A percentile compares a stretch with the other conserved stretches of the same genome.
Conservation (phyloP, 2,113 vertebrate genomes). For the Campylomormyrus tamandua region DNA sequence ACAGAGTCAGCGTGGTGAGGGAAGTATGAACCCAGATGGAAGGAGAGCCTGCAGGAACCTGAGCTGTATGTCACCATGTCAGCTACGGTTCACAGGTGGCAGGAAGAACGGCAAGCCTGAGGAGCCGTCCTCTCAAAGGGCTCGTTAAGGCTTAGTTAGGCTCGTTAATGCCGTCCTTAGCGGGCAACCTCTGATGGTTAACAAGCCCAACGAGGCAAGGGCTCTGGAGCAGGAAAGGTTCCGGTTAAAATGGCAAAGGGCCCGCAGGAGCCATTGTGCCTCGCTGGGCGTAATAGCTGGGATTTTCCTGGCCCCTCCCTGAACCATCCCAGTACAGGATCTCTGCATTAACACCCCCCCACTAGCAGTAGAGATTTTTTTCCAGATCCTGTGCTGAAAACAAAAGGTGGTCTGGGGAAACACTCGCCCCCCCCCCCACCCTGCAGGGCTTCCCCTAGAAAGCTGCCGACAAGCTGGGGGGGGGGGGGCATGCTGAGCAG, state of each 20-base stretch:
- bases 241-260: not conserved
- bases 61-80: not conserved
- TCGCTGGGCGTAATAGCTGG: constrained; percentile 21
- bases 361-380: constrained; percentile 46
- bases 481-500: not conserved
- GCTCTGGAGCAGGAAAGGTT: not conserved
- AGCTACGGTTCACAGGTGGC: not conserved
- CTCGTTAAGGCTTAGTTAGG: not conserved
- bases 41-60: not conserved
- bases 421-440: not conserved
- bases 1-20: not conserved
- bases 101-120: constrained; percentile 19
- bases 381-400: constrained; percentile 47
- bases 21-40: not conserved
- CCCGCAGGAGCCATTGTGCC: not conserved
- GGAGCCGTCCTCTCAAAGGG: not conserved
- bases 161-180: constrained; percentile 13
- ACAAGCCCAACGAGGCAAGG: not conserved
- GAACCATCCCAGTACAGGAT: constrained; percentile 30
- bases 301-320: constrained; percentile 20
- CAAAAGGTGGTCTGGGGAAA: constrained; percentile 17
- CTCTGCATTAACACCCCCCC: not conserved
- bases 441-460: not conserved
- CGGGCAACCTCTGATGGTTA: not conserved
- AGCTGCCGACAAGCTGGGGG: not conserved